Evolutionary conservation across 1,140 invertebrate species (phyloP).

Genomic region (Leptopilina clavipes): DNA sequence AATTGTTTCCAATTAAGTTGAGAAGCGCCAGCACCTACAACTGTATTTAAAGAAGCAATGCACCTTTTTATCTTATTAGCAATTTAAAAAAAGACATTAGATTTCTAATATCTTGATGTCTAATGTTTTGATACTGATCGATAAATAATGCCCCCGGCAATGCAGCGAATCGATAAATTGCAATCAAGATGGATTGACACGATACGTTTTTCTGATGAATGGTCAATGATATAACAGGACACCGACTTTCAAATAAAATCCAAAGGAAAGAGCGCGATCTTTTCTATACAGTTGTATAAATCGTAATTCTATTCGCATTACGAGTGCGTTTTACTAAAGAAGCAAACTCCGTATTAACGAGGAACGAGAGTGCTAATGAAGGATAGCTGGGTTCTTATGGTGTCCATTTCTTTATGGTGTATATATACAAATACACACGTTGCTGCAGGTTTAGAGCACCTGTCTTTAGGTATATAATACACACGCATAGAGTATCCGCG

Average conservation of each 20-base stretch:
- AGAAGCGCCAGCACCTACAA: constrained; percentile 11
- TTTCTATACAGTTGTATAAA: not conserved
- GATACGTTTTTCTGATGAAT: constrained; percentile 9
- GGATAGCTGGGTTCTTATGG: constrained; percentile 27
- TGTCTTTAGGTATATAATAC: not conserved
- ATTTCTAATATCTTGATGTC: too few relatives aligned
- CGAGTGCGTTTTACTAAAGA: constrained; percentile 11
- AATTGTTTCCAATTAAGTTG: constrained; percentile 11
- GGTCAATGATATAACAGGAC: constrained; percentile 21
- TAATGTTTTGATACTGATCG: too few relatives aligned
- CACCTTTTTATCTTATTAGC: too few relatives aligned
- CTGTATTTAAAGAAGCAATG: too few relatives aligned
- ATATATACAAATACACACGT: not conserved
- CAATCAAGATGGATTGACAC: constrained; percentile 18
- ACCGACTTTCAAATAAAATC: constrained; percentile 21
- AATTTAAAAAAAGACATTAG: not conserved
- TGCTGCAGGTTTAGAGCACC: not conserved
- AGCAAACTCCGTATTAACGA: constrained; percentile 14
- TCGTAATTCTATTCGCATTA: not conserved
- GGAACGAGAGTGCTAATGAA: constrained; percentile 34
- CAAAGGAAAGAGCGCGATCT: not conserved
- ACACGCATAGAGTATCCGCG: not conserved
- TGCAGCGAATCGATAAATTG: constrained; percentile 10
- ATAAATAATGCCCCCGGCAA: not conserved
- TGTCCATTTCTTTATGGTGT: constrained; percentile 8